Base-by-base conservation (phyloP, 2,113 vertebrate genomes). In the Gallinago paraguaiae region DNA sequence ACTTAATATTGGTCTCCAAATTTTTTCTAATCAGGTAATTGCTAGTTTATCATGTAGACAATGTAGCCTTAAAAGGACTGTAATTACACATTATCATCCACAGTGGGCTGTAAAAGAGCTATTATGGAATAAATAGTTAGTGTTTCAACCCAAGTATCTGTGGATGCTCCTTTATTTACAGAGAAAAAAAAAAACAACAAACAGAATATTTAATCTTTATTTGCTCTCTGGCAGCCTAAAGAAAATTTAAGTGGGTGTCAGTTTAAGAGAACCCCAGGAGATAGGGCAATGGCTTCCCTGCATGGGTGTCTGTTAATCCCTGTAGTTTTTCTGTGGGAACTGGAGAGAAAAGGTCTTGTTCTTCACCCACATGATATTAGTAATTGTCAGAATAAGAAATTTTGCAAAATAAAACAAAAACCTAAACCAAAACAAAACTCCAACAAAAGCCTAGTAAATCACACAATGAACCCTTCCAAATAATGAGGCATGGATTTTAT, bases 21-120 rank as follows among this genome's bases (percentile, higher is more conserved):
- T 67, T 96, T 92, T 95, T 93, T 93, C 78, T 97, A 93, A 98
- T 97, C 71, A 94, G 92, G 63, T 96, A 98, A 97, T 97, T 98
- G 82, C 90, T 96, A 93, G 87, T 96, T 97, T 95, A 96, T 96
- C 61, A 85, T 85, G 74, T 89, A 97, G 93, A 95, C 90, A 97
- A 97, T 92, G 65, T 85, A 96, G 88, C 87, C 86, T 91, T 96
- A 87, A 95, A 97, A 95, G 90, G 95, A 90, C 88, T 80, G 46
- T 96, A 95, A 97, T 97, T 96, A 91, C 85, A 84, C 63, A 82
- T 96, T 97, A 95, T 92, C 69, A 79, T 97, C 67, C 83, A 95
- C 78, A 96, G 93, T 86, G 83, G 92, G 67, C 86, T 95, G 69
- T 91, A 88, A 92, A 97, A 93, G 91, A 92, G 35, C 87, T 92